These are phyloP conservation scores for Drosophila nr. perissopoda DNA, from an alignment of 2,888 invertebrate genomes.

Conservation along the genomic window DNA sequence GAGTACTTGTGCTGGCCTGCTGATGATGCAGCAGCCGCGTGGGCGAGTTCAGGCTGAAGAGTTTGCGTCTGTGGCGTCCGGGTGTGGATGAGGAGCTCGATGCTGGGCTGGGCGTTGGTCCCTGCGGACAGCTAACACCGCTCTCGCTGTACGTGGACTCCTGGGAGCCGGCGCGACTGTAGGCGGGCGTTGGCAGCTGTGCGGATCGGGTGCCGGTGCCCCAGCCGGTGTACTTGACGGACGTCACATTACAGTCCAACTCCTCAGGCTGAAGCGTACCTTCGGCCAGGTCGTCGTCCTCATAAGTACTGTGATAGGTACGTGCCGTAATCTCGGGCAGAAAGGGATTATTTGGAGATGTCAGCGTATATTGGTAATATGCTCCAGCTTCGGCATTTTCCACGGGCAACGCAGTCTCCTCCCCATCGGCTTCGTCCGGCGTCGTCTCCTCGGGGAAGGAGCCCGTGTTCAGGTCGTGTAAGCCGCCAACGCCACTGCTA, in stretches of 20 bases:
- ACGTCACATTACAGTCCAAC: constrained; percentile 74
- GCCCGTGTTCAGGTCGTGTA: constrained; percentile 60
- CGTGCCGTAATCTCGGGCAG: constrained; percentile 84
- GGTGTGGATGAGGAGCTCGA: constrained; percentile 80
- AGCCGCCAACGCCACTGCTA: constrained; percentile 44
- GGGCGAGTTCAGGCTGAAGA: constrained; percentile 82
- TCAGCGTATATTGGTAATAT: constrained; percentile 83
- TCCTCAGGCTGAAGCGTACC: constrained; percentile 48
- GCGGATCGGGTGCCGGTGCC: constrained; percentile 66
- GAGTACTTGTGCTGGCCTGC: constrained; percentile 15
- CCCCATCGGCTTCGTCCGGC: constrained; percentile 49
- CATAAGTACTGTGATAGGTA: constrained; percentile 81
- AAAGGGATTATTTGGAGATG: constrained; percentile 84
- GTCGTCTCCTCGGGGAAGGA: constrained; percentile 65
- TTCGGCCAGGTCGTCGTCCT: constrained; percentile 59
- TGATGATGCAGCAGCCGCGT: constrained; percentile 71
- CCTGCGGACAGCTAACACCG: constrained; percentile 58
- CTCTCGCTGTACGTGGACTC: constrained; percentile 79
- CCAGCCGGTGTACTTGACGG: constrained; percentile 66
- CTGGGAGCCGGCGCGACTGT: constrained; percentile 81
- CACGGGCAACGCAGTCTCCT: constrained; percentile 43
- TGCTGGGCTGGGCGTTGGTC: constrained; percentile 71
- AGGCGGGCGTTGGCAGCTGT: constrained; percentile 75
- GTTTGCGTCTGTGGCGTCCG: constrained; percentile 81
- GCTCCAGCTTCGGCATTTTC: constrained; percentile 64